These are phyloP conservation scores for Agrypnus murinus DNA, from an alignment of 2,888 invertebrate species.

Conservation along the genomic window DNA sequence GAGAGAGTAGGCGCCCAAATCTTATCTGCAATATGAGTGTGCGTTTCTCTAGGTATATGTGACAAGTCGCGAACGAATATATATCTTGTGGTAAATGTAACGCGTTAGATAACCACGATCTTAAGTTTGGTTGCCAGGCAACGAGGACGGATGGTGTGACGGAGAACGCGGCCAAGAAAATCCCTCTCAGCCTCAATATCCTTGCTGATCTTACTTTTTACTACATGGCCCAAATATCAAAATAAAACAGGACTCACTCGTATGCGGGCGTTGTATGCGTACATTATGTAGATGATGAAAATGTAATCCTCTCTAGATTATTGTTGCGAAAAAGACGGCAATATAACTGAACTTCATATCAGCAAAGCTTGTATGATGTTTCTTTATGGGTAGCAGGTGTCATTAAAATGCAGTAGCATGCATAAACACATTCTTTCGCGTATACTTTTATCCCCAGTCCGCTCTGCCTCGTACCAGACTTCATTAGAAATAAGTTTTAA, in stretches of 20 bases:
- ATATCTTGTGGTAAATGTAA: constrained; percentile 66
- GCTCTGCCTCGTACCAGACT: constrained; percentile 42
- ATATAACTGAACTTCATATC: constrained; percentile 62
- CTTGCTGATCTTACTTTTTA: constrained; percentile 65
- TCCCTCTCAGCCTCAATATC: constrained; percentile 66
- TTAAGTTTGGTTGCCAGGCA: constrained; percentile 64
- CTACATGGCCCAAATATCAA: constrained; percentile 66
- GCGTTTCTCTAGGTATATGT: constrained; percentile 62
- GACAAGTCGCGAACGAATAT: constrained; percentile 68
- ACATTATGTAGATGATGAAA: constrained; percentile 67
- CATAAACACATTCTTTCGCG: constrained; percentile 59
- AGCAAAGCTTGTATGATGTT: constrained; percentile 62
- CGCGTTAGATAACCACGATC: constrained; percentile 64
- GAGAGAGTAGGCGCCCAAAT: constrained; percentile 52
- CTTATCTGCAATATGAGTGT: constrained; percentile 66
- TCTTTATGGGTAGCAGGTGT: constrained; percentile 63
- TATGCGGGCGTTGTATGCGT: constrained; percentile 60
- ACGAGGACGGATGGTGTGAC: constrained; percentile 62
- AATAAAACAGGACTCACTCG: constrained; percentile 62
- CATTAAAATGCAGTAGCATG: constrained; percentile 61
- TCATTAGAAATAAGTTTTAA: constrained; percentile 51
- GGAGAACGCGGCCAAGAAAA: constrained; percentile 61
- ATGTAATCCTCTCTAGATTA: constrained; percentile 67
- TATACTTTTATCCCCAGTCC: constrained; percentile 52
- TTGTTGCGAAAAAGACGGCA: constrained; percentile 62